phyloP scores from a whole-genome alignment of 2,888 invertebrate genomes.

The Alsophila aescularia region DNA sequence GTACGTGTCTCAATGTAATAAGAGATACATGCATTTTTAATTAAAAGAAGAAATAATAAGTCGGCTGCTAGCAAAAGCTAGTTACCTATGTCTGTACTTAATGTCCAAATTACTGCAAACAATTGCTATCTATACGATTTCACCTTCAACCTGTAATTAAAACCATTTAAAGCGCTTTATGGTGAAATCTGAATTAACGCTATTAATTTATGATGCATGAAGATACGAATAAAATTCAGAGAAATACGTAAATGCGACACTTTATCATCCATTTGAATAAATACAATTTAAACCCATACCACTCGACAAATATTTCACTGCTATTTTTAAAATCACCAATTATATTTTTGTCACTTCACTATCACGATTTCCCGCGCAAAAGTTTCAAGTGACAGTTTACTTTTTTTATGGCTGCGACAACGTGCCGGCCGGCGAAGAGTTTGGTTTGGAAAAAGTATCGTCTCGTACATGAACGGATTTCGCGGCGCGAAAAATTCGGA shows the following conservation, averaged over 20 bases:
- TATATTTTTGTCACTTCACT: constrained; percentile 49
- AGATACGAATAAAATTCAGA: constrained; percentile 25
- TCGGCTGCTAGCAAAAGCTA: not conserved
- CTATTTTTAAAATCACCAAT: constrained; percentile 33
- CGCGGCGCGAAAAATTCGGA: constrained; percentile 69
- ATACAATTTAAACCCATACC: constrained; percentile 61
- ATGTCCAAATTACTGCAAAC: constrained; percentile 13
- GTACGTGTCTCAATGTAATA: constrained; percentile 24
- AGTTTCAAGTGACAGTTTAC: constrained; percentile 30
- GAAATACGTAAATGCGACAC: constrained; percentile 42
- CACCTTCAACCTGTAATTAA: constrained; percentile 25
- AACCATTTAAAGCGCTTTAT: constrained; percentile 21
- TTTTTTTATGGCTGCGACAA: constrained; percentile 29
- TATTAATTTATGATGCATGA: constrained; percentile 19
- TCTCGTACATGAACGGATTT: constrained; percentile 50
- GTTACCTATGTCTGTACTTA: too few species aligned
- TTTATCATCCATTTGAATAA: constrained; percentile 61
- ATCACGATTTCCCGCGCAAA: constrained; percentile 37
- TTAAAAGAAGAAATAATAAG: not conserved
- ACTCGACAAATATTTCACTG: constrained; percentile 41
- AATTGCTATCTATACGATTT: constrained; percentile 24
- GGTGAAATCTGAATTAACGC: constrained; percentile 21
- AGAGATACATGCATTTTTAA: constrained; percentile 6
- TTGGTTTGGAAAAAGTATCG: constrained; percentile 33
- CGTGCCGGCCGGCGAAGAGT: constrained; percentile 29